phyloP scores from a whole-genome alignment of 1,140 invertebrate genomes.

The Papilio dardanus region DNA sequence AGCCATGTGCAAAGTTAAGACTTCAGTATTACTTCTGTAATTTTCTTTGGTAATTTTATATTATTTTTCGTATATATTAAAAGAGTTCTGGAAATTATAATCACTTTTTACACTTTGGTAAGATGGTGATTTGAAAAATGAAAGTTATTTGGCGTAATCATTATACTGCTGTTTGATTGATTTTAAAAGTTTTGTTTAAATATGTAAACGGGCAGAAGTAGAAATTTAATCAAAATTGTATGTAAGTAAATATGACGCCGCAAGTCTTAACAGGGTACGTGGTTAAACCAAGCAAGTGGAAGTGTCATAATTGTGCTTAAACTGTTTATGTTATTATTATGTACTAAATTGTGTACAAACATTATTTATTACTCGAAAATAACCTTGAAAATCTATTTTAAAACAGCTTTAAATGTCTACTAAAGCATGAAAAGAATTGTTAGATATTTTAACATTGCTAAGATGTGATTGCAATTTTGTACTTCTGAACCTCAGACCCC shows the following conservation, averaged over 20 bases:
- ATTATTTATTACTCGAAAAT: neutral
- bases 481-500: neutral
- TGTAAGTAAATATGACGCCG: slow-evolving; percentile 27
- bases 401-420: neutral
- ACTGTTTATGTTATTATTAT: neutral
- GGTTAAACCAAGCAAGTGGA: slow-evolving; percentile 32
- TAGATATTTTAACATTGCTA: neutral
- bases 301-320: slow-evolving; percentile 14
- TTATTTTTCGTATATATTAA: too few relatives aligned
- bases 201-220: neutral
- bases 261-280: slow-evolving; percentile 37
- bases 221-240: neutral
- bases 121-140: neutral
- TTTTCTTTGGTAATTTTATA: neutral
- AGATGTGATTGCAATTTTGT: neutral
- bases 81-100: neutral
- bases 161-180: neutral
- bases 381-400: neutral
- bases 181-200: neutral
- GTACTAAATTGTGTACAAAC: slow-evolving; percentile 6
- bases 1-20: slow-evolving; percentile 56
- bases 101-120: neutral
- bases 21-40: slow-evolving; percentile 27
- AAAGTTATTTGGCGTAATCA: neutral
- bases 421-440: neutral